These are phyloP conservation scores for Pseudomyrmex pallidus DNA, from an alignment of 1,140 invertebrate species.

Conservation along the genomic window DNA sequence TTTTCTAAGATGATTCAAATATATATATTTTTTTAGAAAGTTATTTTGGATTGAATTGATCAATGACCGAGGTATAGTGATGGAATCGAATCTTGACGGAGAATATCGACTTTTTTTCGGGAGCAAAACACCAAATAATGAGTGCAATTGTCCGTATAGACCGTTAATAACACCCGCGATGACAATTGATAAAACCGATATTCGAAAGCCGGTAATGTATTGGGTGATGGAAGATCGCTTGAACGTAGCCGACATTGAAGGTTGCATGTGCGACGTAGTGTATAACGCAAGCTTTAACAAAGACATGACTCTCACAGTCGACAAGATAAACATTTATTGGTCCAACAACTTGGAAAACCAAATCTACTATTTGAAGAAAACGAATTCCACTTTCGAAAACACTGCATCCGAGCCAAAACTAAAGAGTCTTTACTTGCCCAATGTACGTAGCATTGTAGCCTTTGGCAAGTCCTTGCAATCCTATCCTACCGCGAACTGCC, in stretches of 20 bases:
- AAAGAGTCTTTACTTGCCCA: constrained; percentile 72
- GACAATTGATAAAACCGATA: constrained; percentile 88
- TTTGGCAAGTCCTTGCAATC: constrained; percentile 91
- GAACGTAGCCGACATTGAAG: constrained; percentile 88
- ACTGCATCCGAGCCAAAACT: constrained; percentile 72
- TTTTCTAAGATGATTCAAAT: not conserved
- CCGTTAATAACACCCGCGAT: constrained; percentile 87
- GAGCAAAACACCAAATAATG: constrained; percentile 75
- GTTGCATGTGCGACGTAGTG: constrained; percentile 88
- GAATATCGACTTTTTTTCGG: constrained; percentile 87
- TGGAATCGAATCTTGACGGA: constrained; percentile 88
- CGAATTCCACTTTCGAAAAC: constrained; percentile 78
- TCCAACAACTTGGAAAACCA: constrained; percentile 86
- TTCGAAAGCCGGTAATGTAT: constrained; percentile 87
- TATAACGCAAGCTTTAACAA: constrained; percentile 82
- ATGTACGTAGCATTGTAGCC: constrained; percentile 87
- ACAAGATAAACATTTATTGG: constrained; percentile 90
- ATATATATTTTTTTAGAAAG: constrained; percentile 85
- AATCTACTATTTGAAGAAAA: constrained; percentile 89
- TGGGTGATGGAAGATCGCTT: constrained; percentile 88
- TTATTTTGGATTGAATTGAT: constrained; percentile 90
- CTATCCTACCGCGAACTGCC: constrained; percentile 89
- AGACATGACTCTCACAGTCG: constrained; percentile 88
- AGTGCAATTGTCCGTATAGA: constrained; percentile 80
- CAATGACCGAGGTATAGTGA: constrained; percentile 86